phyloP scores from a whole-genome alignment of 1,140 invertebrate species.

The Holcopasites calliopsidis region DNA sequence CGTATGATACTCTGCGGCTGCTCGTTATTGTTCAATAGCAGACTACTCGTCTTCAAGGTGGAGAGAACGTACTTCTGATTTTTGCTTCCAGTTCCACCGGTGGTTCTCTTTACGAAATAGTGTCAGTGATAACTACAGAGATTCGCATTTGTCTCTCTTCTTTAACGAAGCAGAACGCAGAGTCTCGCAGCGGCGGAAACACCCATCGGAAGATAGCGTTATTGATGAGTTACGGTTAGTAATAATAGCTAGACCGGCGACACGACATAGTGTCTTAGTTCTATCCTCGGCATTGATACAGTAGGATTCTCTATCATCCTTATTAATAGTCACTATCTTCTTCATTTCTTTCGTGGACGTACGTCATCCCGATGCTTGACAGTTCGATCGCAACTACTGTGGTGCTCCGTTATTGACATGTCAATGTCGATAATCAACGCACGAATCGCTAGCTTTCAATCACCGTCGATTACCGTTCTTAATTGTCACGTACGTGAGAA shows the following conservation, averaged over 20 bases:
- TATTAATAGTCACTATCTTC: no score
- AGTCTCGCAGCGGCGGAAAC: neutral
- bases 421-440: neutral
- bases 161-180: neutral
- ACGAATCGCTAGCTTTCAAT: neutral
- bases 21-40: conserved; percentile 26
- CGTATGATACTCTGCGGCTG: conserved; percentile 19
- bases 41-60: conserved; percentile 4
- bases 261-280: neutral
- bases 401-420: neutral
- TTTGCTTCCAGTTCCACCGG: neutral
- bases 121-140: neutral
- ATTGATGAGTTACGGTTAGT: conserved; percentile 42
- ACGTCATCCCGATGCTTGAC: neutral
- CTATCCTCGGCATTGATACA: neutral
- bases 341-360: neutral
- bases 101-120: conserved; percentile 4
- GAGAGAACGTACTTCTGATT: neutral
- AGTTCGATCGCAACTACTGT: neutral
- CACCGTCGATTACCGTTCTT: neutral
- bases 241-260: conserved; percentile 19
- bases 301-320: neutral
- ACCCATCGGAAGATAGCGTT: conserved; percentile 11
- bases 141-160: neutral
- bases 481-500: no score